A percentile compares a stretch with the other conserved stretches of the same genome.
Conservation (phyloP, 2,797 vertebrate genomes). For the Bradypodion pumilum region DNA sequence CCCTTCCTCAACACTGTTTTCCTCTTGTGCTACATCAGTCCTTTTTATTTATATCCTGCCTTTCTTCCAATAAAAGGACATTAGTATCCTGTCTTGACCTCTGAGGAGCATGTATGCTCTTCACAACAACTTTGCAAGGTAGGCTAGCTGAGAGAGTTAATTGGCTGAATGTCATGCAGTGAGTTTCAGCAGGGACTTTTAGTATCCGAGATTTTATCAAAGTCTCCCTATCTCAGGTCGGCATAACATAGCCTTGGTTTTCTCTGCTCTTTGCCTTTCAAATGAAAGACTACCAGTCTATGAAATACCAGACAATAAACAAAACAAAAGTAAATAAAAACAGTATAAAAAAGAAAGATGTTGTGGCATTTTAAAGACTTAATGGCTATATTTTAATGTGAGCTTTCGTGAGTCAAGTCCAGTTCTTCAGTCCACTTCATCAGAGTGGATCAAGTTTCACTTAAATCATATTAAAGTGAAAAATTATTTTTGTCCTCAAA, state of each 20-base stretch:
- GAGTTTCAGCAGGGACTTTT: background rate
- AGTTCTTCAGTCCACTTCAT: too few relatives aligned
- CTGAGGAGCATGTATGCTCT: too few relatives aligned
- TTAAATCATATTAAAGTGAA: background rate
- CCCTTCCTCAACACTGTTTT: background rate
- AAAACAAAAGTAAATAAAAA: too few relatives aligned
- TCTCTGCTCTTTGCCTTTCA: background rate
- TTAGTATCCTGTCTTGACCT: too few relatives aligned
- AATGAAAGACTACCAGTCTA: background rate
- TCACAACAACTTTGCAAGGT: background rate
- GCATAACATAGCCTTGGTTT: background rate
- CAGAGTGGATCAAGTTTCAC: too few relatives aligned
- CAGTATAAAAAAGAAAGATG: too few relatives aligned
- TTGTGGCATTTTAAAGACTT: too few relatives aligned
- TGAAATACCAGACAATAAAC: too few relatives aligned
- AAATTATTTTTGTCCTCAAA: too few relatives aligned
- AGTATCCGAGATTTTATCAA: background rate
- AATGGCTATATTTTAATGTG: too few relatives aligned
- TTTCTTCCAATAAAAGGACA: too few relatives aligned
- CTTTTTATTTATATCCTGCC: background rate
- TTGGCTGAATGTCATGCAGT: background rate
- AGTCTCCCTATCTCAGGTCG: background rate
- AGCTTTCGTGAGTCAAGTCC: too few relatives aligned
- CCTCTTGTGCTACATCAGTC: background rate
- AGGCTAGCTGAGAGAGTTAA: background rate